These are phyloP conservation scores for Muntiacus muntjak DNA, from an alignment of 2,113 vertebrate species.

Conservation along the genomic window DNA sequence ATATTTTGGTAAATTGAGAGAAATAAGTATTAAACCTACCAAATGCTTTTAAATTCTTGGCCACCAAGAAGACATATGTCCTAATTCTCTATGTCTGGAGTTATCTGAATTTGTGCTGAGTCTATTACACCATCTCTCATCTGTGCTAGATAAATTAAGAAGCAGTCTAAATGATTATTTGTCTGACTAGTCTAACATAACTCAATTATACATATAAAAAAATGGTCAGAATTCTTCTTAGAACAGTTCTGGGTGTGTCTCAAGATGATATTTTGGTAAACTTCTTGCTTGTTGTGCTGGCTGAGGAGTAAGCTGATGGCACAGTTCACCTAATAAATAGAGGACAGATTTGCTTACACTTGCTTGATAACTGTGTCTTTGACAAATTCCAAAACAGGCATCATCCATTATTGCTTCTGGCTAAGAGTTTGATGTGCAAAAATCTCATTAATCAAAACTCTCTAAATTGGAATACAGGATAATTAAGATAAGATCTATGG, in stretches of 20 bases:
- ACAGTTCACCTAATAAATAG: background rate
- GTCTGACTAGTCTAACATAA: background rate
- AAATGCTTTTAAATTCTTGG: background rate
- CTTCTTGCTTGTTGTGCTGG: background rate
- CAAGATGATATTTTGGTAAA: constrained; percentile 4
- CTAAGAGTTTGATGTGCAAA: background rate
- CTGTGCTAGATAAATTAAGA: background rate
- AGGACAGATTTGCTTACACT: background rate
- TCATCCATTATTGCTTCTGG: background rate
- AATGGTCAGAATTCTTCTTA: background rate
- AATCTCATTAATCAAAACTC: background rate
- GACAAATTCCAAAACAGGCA: background rate
- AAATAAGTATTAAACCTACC: background rate
- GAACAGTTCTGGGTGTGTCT: background rate
- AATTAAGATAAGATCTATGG: background rate
- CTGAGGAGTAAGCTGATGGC: background rate
- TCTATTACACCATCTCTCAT: background rate
- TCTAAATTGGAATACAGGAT: background rate
- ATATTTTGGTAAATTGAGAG: background rate
- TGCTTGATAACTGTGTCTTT: background rate
- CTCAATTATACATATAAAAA: background rate
- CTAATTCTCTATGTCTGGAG: background rate
- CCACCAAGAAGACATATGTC: background rate
- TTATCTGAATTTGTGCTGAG: background rate
- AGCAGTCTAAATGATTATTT: background rate